phyloP scores from a whole-genome alignment of 2,113 vertebrate genomes.

The Gila orcuttii region DNA sequence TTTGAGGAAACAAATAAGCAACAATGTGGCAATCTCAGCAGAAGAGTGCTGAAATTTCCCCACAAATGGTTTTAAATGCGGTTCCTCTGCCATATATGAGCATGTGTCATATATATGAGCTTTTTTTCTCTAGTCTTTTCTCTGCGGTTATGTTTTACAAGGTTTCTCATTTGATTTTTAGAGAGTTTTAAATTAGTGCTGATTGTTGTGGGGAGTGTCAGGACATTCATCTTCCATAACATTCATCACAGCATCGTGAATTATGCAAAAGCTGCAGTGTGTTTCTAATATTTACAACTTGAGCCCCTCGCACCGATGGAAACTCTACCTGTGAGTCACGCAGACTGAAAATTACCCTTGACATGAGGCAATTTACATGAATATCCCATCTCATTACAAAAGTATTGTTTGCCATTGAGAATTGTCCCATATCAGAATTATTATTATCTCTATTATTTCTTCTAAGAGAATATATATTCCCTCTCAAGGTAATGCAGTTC shows the following conservation, averaged over 20 bases:
- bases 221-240: slow-evolving; percentile 40
- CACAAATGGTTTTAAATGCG: background rate
- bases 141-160: slow-evolving; percentile 10
- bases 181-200: slow-evolving; percentile 27
- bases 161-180: slow-evolving; percentile 27
- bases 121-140: background rate
- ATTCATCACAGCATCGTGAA: slow-evolving; percentile 37
- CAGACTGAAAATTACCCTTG: slow-evolving; percentile 36
- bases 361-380: slow-evolving; percentile 41
- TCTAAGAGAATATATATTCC: slow-evolving; percentile 32
- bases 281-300: slow-evolving; percentile 50
- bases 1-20: slow-evolving; percentile 25
- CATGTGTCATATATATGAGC: background rate
- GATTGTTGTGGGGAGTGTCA: slow-evolving; percentile 38
- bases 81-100: background rate
- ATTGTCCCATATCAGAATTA: slow-evolving; percentile 26
- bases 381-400: slow-evolving; percentile 13
- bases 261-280: slow-evolving; percentile 44
- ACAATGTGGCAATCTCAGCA: background rate
- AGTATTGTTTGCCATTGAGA: slow-evolving; percentile 33
- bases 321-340: slow-evolving; percentile 47
- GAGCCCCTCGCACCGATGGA: slow-evolving; percentile 39
- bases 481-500: slow-evolving; percentile 8
- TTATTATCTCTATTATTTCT: slow-evolving; percentile 32
- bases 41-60: background rate